Evolutionary conservation across 2,888 invertebrate genomes (phyloP).

Genomic region (Trilocha varians): DNA sequence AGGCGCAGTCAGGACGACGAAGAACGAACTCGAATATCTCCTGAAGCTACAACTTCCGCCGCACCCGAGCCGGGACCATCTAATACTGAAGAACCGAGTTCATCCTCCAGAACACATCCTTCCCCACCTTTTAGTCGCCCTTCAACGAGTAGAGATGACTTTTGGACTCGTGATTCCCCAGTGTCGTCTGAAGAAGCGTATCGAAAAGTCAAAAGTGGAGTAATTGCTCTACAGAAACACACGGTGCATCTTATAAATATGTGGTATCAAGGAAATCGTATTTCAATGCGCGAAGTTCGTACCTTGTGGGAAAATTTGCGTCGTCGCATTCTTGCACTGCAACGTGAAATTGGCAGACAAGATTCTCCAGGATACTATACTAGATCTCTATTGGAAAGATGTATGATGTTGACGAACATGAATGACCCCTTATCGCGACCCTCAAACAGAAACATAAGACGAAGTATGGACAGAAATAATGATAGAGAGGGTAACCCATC

Average conservation of each 20-base stretch:
- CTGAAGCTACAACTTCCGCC: slow-evolving; percentile 7
- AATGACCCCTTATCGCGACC: slow-evolving; percentile 34
- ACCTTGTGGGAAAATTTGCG: slow-evolving; percentile 77
- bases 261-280: slow-evolving; percentile 55
- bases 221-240: slow-evolving; percentile 51
- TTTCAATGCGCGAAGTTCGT: slow-evolving; percentile 72
- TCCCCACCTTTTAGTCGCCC: slow-evolving; percentile 24
- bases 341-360: slow-evolving; percentile 58
- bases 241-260: slow-evolving; percentile 46
- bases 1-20: slow-evolving; percentile 2
- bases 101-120: slow-evolving; percentile 1
- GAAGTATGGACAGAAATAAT: slow-evolving; percentile 1
- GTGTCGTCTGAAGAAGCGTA: slow-evolving; percentile 53
- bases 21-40: slow-evolving; percentile 5
- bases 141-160: slow-evolving; percentile 49
- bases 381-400: slow-evolving; percentile 54
- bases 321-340: slow-evolving; percentile 69
- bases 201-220: slow-evolving; percentile 50
- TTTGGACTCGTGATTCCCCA: slow-evolving; percentile 33
- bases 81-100: slow-evolving; percentile 4
- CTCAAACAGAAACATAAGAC: slow-evolving; percentile 1
- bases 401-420: slow-evolving; percentile 58
- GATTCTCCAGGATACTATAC: slow-evolving; percentile 53
- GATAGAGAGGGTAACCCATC: slow-evolving; percentile 5
- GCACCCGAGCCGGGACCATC: slow-evolving; percentile 8